These are phyloP conservation scores for Parnassius orleans DNA, from an alignment of 2,888 invertebrate genomes.

Conservation along the genomic window DNA sequence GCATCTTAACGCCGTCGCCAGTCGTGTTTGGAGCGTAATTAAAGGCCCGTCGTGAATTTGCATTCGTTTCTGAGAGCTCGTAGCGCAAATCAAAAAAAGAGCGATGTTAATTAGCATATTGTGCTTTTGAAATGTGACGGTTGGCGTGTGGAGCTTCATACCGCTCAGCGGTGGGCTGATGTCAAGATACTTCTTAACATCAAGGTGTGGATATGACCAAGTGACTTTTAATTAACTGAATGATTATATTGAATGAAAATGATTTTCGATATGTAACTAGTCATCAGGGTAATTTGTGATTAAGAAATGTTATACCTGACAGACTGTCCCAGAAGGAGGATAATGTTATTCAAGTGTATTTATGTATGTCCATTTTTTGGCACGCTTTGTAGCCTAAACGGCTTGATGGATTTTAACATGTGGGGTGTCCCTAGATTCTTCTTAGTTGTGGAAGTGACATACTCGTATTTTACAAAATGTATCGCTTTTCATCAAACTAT, in stretches of 20 bases:
- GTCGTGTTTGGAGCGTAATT: slow-evolving; percentile 77
- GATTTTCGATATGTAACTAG: no score
- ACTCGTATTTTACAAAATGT: no score
- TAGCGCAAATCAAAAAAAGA: slow-evolving; percentile 70
- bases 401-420: no score
- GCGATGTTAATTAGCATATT: slow-evolving; percentile 78
- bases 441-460: no score
- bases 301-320: background rate
- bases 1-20: slow-evolving; percentile 70
- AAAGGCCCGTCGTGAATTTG: slow-evolving; percentile 72
- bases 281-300: background rate
- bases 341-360: no score
- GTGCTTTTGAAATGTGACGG: slow-evolving; percentile 79
- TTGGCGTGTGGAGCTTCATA: slow-evolving; percentile 68
- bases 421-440: no score
- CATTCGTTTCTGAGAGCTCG: slow-evolving; percentile 76
- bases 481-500: no score
- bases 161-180: slow-evolving; percentile 71
- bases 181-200: slow-evolving; percentile 56
- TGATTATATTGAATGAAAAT: no score
- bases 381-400: no score
- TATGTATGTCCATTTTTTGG: no score
- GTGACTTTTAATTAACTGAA: background rate
- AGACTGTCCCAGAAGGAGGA: no score
- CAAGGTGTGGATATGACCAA: slow-evolving; percentile 53